A percentile compares a stretch with the other conserved stretches of the same genome.
phyloP scores from a whole-genome alignment of 2,797 vertebrate genomes.

The Squalus acanthias region DNA sequence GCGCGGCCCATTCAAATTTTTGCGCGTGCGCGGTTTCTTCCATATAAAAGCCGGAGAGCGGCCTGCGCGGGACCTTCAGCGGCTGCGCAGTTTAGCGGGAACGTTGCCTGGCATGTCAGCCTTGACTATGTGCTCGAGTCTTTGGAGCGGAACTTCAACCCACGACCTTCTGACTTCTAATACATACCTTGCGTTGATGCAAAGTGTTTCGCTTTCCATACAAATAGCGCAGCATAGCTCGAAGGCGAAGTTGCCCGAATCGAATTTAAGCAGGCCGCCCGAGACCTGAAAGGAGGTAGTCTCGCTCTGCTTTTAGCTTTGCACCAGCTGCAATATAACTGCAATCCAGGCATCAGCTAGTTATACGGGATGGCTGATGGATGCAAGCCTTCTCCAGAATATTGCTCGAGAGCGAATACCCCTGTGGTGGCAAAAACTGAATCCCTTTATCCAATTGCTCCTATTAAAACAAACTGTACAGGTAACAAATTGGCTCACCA shows the following conservation, averaged over 20 bases:
- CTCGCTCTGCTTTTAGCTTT: not conserved
- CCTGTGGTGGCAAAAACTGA: not conserved
- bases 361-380: not conserved
- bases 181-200: not conserved
- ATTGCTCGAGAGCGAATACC: too few species aligned
- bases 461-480: not conserved
- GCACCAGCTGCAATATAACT: not conserved
- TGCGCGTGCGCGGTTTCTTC: too few species aligned
- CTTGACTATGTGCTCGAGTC: not conserved
- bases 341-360: not conserved
- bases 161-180: not conserved
- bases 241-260: not conserved
- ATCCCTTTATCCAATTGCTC: not conserved
- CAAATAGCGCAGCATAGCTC: not conserved
- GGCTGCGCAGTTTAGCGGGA: too few species aligned
- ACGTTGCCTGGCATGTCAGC: not conserved
- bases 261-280: not conserved
- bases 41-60: too few species aligned
- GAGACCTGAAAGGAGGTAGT: not conserved
- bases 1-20: too few species aligned
- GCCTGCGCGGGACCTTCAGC: too few species aligned
- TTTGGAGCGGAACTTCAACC: not conserved
- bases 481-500: not conserved
- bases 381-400: not conserved
- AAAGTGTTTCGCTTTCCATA: not conserved